Conservation (phyloP, 2,888 invertebrate species). For the Frankliniella intonsa region DNA sequence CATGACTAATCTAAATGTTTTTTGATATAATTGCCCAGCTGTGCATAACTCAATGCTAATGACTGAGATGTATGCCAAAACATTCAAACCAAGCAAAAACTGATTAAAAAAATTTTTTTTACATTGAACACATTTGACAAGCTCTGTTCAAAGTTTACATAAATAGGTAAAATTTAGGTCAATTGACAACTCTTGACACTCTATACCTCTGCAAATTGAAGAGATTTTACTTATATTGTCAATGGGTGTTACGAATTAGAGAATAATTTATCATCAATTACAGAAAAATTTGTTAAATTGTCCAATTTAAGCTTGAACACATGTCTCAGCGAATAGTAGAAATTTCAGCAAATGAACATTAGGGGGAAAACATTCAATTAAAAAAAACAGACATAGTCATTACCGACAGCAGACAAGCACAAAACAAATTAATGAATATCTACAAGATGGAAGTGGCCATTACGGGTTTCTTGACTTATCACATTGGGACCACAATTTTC, state of each 20-base stretch:
- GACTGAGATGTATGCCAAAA: neutral
- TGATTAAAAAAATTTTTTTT: neutral
- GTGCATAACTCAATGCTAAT: neutral
- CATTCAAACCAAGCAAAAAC: slow-evolving; percentile 1
- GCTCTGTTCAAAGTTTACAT: neutral
- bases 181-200: neutral
- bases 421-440: too few relatives aligned
- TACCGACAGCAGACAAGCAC: too few relatives aligned
- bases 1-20: neutral
- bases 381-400: neutral
- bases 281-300: too few relatives aligned
- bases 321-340: neutral
- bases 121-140: neutral
- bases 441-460: too few relatives aligned
- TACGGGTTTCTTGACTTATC: too few relatives aligned
- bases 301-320: neutral
- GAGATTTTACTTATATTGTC: neutral
- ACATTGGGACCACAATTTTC: too few relatives aligned
- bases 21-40: slow-evolving; percentile 6
- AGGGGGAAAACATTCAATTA: neutral
- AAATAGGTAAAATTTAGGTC: neutral
- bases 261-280: neutral
- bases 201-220: neutral
- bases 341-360: too few relatives aligned
- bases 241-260: neutral